A percentile compares a stretch with the other conserved stretches of the same genome.
Evolutionary conservation across 2,797 vertebrate genomes (phyloP).

Genomic region (Melopsittacus undulatus): DNA sequence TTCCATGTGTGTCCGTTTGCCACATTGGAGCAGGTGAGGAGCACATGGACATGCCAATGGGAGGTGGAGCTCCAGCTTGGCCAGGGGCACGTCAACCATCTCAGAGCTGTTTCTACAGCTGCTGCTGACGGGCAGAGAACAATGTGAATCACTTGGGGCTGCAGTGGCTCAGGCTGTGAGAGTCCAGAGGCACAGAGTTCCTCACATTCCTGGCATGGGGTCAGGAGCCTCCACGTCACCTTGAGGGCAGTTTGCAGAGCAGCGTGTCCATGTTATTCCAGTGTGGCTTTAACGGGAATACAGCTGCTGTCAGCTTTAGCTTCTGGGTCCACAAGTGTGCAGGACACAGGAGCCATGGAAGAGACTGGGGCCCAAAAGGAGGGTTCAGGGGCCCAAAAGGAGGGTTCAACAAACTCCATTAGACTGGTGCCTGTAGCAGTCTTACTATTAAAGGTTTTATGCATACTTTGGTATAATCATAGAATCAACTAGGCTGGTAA

Average conservation of each 20-base stretch:
- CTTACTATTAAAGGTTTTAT: background rate
- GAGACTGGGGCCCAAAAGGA: background rate
- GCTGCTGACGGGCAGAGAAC: conserved; percentile 63
- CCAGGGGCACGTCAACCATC: conserved; percentile 27
- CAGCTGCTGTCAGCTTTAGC: conserved; percentile 23
- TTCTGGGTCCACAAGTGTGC: conserved; percentile 2
- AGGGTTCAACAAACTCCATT: background rate
- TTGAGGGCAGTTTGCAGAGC: background rate
- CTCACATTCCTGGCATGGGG: background rate
- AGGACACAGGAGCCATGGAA: background rate
- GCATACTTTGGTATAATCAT: background rate
- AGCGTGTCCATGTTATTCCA: background rate
- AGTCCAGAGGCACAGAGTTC: conserved; percentile 3
- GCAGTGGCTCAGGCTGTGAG: conserved; percentile 17
- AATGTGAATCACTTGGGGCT: background rate
- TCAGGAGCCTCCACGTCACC: background rate
- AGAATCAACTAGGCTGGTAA: background rate
- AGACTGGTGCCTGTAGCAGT: rapidly evolving
- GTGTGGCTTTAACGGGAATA: background rate
- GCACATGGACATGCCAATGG: conserved; percentile 48
- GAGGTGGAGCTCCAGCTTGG: background rate
- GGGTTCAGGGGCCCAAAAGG: background rate
- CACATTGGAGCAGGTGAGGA: conserved; percentile 62
- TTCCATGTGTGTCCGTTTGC: background rate
- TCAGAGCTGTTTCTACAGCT: conserved; percentile 76